A percentile compares a stretch with the other conserved stretches of the same genome.
Conservation (phyloP, 1,140 invertebrate species). For the Drosophila tropicalis region DNA sequence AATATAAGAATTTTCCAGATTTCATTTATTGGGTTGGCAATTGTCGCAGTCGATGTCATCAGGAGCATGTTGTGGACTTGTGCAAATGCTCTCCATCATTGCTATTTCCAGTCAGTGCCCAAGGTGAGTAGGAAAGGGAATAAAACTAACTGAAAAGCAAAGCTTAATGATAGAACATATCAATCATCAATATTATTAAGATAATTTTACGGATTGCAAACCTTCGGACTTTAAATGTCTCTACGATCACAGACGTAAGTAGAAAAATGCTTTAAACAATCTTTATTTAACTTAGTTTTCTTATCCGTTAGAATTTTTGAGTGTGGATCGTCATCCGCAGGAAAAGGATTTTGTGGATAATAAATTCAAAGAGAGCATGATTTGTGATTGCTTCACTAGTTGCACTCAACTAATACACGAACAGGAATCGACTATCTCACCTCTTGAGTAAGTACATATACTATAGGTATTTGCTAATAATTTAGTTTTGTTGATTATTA, state of each 20-base stretch:
- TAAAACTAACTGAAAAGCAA: too few relatives aligned
- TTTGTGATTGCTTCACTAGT: conserved; percentile 68
- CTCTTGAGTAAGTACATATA: conserved; percentile 63
- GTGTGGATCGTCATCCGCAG: conserved; percentile 37
- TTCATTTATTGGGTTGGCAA: conserved; percentile 70
- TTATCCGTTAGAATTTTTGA: conserved; percentile 41
- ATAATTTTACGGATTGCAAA: conserved; percentile 69
- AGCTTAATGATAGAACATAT: too few relatives aligned
- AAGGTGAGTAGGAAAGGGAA: conserved; percentile 54
- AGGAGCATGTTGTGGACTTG: conserved; percentile 59
- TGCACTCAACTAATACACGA: conserved; percentile 67
- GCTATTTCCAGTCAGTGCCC: conserved; percentile 55
- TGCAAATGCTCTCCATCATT: conserved; percentile 68
- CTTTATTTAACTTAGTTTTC: too few relatives aligned
- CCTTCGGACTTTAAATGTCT: conserved; percentile 73
- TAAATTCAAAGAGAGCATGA: conserved; percentile 53
- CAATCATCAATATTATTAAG: too few relatives aligned
- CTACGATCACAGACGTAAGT: conserved; percentile 63
- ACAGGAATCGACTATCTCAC: conserved; percentile 32
- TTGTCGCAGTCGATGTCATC: conserved; percentile 69
- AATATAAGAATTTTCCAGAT: conserved; percentile 66
- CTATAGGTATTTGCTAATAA: too few relatives aligned
- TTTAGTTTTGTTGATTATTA: not conserved
- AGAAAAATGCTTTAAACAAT: not conserved
- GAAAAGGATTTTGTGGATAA: conserved; percentile 61